A percentile compares a stretch with the other conserved stretches of the same genome.
These are phyloP conservation scores for Cryptoblepharus egeriae DNA, from an alignment of 2,797 vertebrate genomes.

Conservation along the genomic window DNA sequence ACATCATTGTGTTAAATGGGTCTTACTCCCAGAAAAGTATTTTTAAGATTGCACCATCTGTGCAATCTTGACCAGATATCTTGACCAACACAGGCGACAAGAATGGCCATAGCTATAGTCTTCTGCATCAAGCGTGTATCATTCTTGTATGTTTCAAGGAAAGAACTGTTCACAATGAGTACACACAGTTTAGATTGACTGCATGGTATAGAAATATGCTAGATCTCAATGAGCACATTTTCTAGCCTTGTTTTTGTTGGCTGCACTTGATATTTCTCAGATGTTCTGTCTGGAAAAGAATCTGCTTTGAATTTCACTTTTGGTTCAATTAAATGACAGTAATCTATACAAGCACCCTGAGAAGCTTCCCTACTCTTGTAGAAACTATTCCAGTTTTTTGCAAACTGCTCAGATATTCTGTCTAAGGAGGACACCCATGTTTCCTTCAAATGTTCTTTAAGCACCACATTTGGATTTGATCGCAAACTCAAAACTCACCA, in stretches of 20 bases:
- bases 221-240: neutral
- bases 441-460: neutral
- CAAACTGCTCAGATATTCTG: neutral
- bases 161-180: neutral
- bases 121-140: too few species aligned
- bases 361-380: neutral
- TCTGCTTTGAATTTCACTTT: neutral
- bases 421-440: neutral
- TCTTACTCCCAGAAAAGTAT: too few species aligned
- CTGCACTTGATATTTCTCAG: neutral
- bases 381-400: neutral
- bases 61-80: too few species aligned
- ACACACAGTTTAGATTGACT: neutral
- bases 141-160: neutral
- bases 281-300: neutral
- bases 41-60: too few species aligned
- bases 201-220: neutral
- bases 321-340: neutral
- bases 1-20: too few species aligned
- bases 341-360: neutral
- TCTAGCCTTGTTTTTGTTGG: neutral
- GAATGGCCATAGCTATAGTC: neutral
- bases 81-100: too few species aligned
- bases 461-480: neutral
- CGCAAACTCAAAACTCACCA: constrained; percentile 79